A percentile compares a stretch with the other conserved stretches of the same genome.
phyloP scores from a whole-genome alignment of 2,888 invertebrate species.

The Dynastes hyllus region DNA sequence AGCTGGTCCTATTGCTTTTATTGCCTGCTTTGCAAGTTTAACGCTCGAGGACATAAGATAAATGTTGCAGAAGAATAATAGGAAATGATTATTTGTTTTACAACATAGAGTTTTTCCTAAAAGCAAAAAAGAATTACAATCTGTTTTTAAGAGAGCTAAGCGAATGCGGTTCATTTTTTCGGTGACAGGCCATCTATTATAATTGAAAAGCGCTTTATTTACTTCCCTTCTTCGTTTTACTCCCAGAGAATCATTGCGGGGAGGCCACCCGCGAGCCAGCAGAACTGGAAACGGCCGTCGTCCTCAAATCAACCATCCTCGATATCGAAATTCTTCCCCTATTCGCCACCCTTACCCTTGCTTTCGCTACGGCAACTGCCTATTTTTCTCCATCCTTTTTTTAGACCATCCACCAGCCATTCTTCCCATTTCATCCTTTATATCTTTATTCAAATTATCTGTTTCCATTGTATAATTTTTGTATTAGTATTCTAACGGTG shows the following conservation, averaged over 20 bases:
- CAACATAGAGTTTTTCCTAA: not conserved
- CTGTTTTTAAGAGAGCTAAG: slow-evolving; percentile 43
- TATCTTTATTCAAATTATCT: slow-evolving; percentile 56
- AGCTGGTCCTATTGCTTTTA: too few species aligned
- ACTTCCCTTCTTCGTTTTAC: slow-evolving; percentile 18
- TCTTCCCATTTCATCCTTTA: slow-evolving; percentile 45
- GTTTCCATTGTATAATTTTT: slow-evolving; percentile 56
- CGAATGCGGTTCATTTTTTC: slow-evolving; percentile 55
- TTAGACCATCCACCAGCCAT: slow-evolving; percentile 8
- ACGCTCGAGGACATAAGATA: not conserved
- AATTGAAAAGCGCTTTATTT: slow-evolving; percentile 56
- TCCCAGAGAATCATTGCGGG: not conserved
- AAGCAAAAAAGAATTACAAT: slow-evolving; percentile 30
- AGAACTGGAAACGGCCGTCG: slow-evolving; percentile 54
- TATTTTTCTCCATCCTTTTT: slow-evolving; percentile 11
- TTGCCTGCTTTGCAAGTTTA: too few species aligned
- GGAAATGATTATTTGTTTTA: slow-evolving; percentile 13
- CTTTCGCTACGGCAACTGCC: slow-evolving; percentile 36
- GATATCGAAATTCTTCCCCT: slow-evolving; percentile 51
- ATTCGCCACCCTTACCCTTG: not conserved
- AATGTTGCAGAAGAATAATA: not conserved
- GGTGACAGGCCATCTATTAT: slow-evolving; percentile 58
- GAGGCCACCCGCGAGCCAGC: slow-evolving; percentile 40
- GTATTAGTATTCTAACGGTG: slow-evolving; percentile 53
- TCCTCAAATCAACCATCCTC: slow-evolving; percentile 53